Percentiles rank a stretch among this genome's conserved stretches.
Evolutionary conservation across 1,140 invertebrate species (phyloP).

Genomic region (Heliconius nattereri): DNA sequence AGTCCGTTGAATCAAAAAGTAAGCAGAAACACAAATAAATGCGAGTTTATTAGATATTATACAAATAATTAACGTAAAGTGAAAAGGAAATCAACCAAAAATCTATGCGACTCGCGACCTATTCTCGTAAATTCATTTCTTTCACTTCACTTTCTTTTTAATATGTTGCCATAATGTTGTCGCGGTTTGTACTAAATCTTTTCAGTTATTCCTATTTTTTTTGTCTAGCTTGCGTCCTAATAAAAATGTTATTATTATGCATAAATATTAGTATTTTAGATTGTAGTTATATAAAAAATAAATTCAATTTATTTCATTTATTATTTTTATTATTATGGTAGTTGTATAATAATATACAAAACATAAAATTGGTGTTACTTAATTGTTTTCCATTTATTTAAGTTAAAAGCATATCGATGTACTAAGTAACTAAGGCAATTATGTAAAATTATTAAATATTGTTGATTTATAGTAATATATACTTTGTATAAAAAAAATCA

Average conservation of each 20-base stretch:
- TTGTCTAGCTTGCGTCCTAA: background rate
- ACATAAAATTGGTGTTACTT: too few relatives aligned
- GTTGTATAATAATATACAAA: too few relatives aligned
- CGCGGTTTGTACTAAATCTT: background rate
- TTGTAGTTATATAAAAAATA: background rate
- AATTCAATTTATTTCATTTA: too few relatives aligned
- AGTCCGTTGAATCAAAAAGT: slow-evolving; percentile 72
- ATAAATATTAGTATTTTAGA: background rate
- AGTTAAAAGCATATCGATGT: too few relatives aligned
- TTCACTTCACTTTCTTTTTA: slow-evolving; percentile 80
- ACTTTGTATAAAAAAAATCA: too few relatives aligned
- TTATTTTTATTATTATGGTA: too few relatives aligned
- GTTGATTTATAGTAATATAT: too few relatives aligned
- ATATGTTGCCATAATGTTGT: slow-evolving; percentile 61
- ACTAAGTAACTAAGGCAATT: too few relatives aligned
- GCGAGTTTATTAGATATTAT: slow-evolving; percentile 76
- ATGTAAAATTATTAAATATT: too few relatives aligned
- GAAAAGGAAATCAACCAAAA: slow-evolving; percentile 81
- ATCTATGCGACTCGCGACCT: slow-evolving; percentile 79
- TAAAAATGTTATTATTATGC: background rate
- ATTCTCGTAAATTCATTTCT: slow-evolving; percentile 81
- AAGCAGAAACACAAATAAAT: slow-evolving; percentile 73
- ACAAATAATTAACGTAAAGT: slow-evolving; percentile 78
- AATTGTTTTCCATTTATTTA: too few relatives aligned
- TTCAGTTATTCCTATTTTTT: background rate